Percentiles rank a stretch among this genome's conserved stretches.
Evolutionary conservation across 2,113 vertebrate species (phyloP).

Genomic region (Chascanopsetta lugubris): DNA sequence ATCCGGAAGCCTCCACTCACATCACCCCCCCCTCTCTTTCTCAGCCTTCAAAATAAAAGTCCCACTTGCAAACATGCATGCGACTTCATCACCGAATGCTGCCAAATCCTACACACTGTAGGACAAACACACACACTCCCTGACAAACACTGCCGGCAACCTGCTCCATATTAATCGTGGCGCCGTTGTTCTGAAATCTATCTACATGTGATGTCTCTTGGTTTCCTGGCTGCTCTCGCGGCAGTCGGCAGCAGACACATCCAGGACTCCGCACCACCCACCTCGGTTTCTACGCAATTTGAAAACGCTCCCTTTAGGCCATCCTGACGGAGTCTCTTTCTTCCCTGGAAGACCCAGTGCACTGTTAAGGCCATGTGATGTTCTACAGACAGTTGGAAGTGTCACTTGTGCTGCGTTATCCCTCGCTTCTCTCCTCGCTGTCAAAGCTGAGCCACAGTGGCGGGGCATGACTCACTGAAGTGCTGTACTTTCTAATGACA

Average conservation of each 20-base stretch:
- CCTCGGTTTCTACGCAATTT: conserved; percentile 43
- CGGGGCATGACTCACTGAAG: conserved; percentile 73
- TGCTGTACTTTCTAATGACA: conserved; percentile 76
- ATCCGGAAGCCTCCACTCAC: no score
- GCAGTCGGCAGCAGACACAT: conserved; percentile 50
- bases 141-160: no score
- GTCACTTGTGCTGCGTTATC: conserved; percentile 65
- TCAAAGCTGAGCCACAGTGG: conserved; percentile 65
- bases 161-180: conserved; percentile 16
- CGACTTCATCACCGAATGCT: no score
- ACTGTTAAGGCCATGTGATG: conserved; percentile 61
- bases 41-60: no score
- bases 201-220: conserved; percentile 26
- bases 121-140: no score
- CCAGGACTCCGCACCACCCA: conserved; percentile 20
- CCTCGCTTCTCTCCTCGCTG: conserved; percentile 61
- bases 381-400: conserved; percentile 69
- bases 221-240: conserved; percentile 33
- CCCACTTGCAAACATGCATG: no score
- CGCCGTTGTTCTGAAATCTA: conserved; percentile 28
- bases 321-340: conserved; percentile 46
- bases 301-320: conserved; percentile 53
- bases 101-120: no score
- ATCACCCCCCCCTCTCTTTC: no score
- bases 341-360: conserved; percentile 43